Percentiles rank a stretch among this genome's conserved stretches.
These are phyloP conservation scores for Nansenia antarctica DNA, from an alignment of 2,113 vertebrate genomes.

Conservation along the genomic window DNA sequence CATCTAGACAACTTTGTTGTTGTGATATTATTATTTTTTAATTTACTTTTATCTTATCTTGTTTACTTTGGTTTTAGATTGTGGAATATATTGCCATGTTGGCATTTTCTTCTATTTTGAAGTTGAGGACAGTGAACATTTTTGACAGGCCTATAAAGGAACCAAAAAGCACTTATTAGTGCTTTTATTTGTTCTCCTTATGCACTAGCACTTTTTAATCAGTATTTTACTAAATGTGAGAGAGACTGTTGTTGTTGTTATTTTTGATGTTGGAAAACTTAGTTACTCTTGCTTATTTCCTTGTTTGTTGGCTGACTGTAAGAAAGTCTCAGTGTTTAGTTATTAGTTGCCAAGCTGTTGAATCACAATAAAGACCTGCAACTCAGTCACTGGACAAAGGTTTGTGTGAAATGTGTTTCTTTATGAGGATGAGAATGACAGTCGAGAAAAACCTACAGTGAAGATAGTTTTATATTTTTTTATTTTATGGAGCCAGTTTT, in stretches of 20 bases:
- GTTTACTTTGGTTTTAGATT: neutral
- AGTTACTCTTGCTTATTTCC: constrained; percentile 14
- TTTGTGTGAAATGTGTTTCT: neutral
- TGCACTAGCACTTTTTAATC: constrained; percentile 74
- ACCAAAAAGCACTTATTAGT: constrained; percentile 50
- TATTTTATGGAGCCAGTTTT: no score
- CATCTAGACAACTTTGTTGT: neutral
- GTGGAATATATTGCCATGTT: neutral
- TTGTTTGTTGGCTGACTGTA: neutral
- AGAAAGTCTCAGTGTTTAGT: no score
- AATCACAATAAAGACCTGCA: neutral
- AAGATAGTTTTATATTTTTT: no score
- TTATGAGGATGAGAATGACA: no score
- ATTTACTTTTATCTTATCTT: neutral
- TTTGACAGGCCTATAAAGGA: constrained; percentile 1
- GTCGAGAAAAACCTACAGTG: no score
- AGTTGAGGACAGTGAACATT: neutral
- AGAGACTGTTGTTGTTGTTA: constrained; percentile 20
- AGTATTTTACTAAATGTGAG: constrained; percentile 40
- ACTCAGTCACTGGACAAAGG: neutral
- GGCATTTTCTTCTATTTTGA: neutral
- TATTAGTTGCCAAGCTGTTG: no score
- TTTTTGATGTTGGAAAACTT: neutral
- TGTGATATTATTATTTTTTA: no score
- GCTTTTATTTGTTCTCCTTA: constrained; percentile 51